Evolutionary conservation across 2,888 invertebrate genomes (phyloP).

Genomic region (Cecidostiba fungosa): DNA sequence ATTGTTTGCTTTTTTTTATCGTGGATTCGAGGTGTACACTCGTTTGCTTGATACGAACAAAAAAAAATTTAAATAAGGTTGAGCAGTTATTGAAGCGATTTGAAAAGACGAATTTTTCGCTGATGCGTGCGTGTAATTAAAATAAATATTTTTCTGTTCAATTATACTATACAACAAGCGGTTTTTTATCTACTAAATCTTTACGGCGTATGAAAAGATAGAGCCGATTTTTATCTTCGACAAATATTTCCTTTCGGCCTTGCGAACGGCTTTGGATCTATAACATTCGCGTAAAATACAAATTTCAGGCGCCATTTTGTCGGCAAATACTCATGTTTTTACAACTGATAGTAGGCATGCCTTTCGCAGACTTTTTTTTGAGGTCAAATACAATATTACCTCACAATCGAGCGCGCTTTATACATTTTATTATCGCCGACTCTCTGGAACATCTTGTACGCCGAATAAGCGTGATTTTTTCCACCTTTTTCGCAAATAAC

Average conservation of each 20-base stretch:
- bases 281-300: neutral
- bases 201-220: neutral
- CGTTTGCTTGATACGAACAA: too few relatives aligned
- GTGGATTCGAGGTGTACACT: too few relatives aligned
- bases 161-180: neutral
- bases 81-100: too few relatives aligned
- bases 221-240: neutral
- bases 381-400: neutral
- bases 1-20: neutral
- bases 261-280: neutral
- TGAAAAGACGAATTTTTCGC: too few relatives aligned
- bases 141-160: neutral
- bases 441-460: neutral
- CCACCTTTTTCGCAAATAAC: neutral
- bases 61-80: too few relatives aligned
- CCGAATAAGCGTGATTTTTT: neutral
- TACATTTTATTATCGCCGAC: neutral
- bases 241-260: neutral
- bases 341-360: neutral
- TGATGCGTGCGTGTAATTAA: neutral
- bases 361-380: neutral
- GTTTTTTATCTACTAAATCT: neutral
- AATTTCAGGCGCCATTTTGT: slow-evolving; percentile 59
- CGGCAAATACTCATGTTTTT: slow-evolving; percentile 40
- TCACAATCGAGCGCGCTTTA: neutral